Evolutionary conservation across 2,113 vertebrate genomes (phyloP).

Genomic region (Oryzias curvinotus): DNA sequence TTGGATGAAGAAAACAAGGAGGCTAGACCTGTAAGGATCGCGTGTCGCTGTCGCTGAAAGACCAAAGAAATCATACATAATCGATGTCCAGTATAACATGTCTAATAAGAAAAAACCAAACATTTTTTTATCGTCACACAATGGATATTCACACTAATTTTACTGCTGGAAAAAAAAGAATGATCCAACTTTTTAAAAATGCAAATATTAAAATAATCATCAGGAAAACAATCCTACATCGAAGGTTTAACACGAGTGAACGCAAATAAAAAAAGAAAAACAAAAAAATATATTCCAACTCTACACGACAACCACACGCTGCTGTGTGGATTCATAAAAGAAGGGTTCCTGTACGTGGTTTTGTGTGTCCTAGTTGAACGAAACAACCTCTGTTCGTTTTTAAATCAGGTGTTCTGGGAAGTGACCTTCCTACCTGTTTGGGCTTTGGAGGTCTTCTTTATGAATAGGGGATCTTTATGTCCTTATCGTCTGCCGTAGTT

Average conservation of each 20-base stretch:
- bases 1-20: constrained; percentile 53
- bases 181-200: constrained; percentile 56
- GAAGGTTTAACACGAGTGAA: constrained; percentile 40
- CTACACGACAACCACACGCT: constrained; percentile 64
- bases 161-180: constrained; percentile 40
- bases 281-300: constrained; percentile 53
- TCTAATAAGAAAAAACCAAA: constrained; percentile 58
- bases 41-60: constrained; percentile 34
- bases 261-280: constrained; percentile 53
- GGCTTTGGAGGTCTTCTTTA: constrained; percentile 66
- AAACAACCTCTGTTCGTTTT: constrained; percentile 57
- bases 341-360: constrained; percentile 27
- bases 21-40: constrained; percentile 46
- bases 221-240: constrained; percentile 64
- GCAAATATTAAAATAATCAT: constrained; percentile 51
- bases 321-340: constrained; percentile 56
- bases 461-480: constrained; percentile 60
- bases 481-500: constrained; percentile 60
- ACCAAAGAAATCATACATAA: constrained; percentile 49
- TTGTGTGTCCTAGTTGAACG: constrained; percentile 68
- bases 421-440: constrained; percentile 80
- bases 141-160: constrained; percentile 52
- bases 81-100: constrained; percentile 38
- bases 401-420: constrained; percentile 70
- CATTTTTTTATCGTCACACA: constrained; percentile 64